Conservation (phyloP, 1,140 invertebrate species). For the Callitettix versicolor region DNA sequence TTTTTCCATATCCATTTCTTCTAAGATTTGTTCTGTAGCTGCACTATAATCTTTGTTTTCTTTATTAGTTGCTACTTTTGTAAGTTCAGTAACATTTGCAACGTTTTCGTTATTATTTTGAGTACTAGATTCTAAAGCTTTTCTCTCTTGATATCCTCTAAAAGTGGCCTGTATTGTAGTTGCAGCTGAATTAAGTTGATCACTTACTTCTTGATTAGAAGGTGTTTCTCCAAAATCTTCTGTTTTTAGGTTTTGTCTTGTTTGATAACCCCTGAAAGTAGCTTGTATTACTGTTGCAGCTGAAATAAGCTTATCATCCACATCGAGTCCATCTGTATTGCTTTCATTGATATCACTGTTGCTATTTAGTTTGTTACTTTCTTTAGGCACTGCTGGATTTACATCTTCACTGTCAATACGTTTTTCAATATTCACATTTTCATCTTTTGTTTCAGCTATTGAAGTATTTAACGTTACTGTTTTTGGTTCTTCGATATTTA, state of each 20-base stretch:
- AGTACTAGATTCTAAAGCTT: slow-evolving; percentile 19
- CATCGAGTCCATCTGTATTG: background rate
- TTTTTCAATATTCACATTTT: no score
- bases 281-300: slow-evolving; percentile 23
- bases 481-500: no score
- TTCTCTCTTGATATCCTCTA: slow-evolving; percentile 19
- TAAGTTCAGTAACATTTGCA: slow-evolving; percentile 10
- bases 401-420: no score
- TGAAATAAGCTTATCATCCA: background rate
- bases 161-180: slow-evolving; percentile 23
- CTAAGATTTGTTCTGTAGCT: no score
- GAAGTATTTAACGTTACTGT: no score
- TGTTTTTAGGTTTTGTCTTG: slow-evolving; percentile 18
- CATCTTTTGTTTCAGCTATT: no score
- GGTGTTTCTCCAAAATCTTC: background rate
- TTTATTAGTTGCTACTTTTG: background rate
- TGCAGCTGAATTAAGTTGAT: slow-evolving; percentile 12
- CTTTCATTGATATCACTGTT: background rate
- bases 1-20: no score
- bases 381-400: background rate
- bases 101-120: no score
- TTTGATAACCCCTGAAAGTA: slow-evolving; percentile 17
- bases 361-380: background rate
- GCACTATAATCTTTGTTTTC: no score
- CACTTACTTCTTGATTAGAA: background rate